These are phyloP conservation scores for Meghimatium bilineatum DNA, from an alignment of 2,888 invertebrate species.

Conservation along the genomic window DNA sequence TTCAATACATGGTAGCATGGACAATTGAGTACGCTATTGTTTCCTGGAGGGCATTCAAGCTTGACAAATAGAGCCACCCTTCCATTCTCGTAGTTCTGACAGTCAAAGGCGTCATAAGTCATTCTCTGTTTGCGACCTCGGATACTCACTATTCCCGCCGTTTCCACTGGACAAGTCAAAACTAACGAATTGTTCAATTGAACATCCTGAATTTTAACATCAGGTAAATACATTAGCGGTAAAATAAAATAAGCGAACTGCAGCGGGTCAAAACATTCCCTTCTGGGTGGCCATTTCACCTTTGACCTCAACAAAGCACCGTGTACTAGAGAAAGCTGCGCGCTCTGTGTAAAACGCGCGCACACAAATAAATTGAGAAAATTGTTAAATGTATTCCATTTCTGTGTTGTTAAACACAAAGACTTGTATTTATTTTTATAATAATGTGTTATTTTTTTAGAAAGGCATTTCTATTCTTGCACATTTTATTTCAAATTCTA, in stretches of 20 bases:
- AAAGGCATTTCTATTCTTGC: no score
- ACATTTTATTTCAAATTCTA: no score
- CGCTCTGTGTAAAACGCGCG: no score
- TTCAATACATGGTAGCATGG: neutral
- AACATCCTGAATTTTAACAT: neutral
- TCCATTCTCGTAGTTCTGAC: no score
- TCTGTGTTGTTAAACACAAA: no score
- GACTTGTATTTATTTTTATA: no score
- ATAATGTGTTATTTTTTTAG: no score
- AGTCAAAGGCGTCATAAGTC: neutral
- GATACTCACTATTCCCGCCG: neutral
- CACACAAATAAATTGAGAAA: no score
- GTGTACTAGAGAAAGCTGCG: no score
- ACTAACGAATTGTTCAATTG: neutral
- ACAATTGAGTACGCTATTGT: neutral
- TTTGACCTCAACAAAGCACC: neutral
- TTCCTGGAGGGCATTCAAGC: neutral
- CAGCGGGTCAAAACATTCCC: neutral
- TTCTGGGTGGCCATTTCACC: neutral
- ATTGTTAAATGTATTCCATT: no score
- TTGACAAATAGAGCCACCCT: neutral
- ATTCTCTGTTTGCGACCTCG: neutral
- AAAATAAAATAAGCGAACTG: neutral
- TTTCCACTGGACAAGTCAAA: neutral
- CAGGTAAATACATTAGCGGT: neutral